These are phyloP conservation scores for Drosophila parabipectinata DNA, from an alignment of 1,140 invertebrate genomes.

Conservation along the genomic window DNA sequence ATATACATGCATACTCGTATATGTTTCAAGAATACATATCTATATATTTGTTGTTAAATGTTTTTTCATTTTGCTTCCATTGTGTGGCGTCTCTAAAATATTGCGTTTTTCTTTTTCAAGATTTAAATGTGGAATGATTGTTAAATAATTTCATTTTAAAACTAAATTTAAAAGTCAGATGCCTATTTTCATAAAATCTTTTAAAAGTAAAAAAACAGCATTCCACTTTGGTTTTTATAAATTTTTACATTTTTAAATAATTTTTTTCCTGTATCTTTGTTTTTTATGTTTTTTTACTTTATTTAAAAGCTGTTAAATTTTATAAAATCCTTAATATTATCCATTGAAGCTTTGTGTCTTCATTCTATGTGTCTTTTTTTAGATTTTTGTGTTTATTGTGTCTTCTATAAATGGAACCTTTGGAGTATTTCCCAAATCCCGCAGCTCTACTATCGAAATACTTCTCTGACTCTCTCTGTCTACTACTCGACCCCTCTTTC, in stretches of 20 bases:
- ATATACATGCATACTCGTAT: constrained; percentile 51
- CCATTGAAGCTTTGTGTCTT: neutral
- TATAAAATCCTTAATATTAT: neutral
- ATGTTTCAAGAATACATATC: constrained; percentile 31
- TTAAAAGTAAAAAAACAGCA: neutral
- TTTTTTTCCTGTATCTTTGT: neutral
- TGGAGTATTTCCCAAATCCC: constrained; percentile 4
- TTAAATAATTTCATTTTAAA: neutral
- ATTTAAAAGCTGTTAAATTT: neutral
- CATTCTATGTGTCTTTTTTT: neutral
- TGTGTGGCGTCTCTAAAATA: no score
- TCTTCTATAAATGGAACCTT: neutral
- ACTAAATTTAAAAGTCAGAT: neutral
- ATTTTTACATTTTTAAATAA: neutral
- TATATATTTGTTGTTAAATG: constrained; percentile 5
- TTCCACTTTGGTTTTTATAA: neutral
- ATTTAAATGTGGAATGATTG: neutral
- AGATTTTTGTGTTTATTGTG: neutral
- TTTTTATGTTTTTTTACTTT: neutral
- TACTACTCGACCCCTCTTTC: neutral
- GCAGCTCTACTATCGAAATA: constrained; percentile 34
- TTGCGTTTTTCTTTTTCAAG: neutral
- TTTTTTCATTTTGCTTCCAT: neutral
- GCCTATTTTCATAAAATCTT: no score
- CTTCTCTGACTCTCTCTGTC: constrained; percentile 3